Base-by-base conservation (phyloP, 2,797 vertebrate species). In the Podarcis lilfordi region DNA sequence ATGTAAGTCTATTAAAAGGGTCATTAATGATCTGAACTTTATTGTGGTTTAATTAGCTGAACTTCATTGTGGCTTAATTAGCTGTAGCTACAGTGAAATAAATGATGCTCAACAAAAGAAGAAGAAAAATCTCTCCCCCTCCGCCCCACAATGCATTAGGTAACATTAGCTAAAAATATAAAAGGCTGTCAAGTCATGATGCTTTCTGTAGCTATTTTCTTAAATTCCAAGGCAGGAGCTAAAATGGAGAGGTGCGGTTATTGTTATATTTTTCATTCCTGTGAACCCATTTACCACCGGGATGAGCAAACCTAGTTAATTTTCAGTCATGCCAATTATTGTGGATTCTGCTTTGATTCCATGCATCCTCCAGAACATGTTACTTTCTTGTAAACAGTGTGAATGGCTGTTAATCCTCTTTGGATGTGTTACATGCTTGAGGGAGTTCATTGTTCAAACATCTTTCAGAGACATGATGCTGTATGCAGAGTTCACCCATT, bases 1-100 rank as follows among this genome's bases (percentile, higher is more conserved):
- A 64, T 81, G 55, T 66, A 89, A 91, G 68, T 84, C 92, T 89
- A 84, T 91, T 80, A 83, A 81, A 92, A 94, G 91, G 74, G 23
- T 92, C 92, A 77, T 86, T 94, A 94, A 93, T 94, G 92, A 92
- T 90, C 91, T 87, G 68, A 81, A 92, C 91, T 93, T 94, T 84
- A 87, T 90, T 66, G 66, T 89, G 89, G 89, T 87, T 94, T 94
- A 95, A 93, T 95, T 95, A 95, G 85, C 91, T 87, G 61, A 81
- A 92, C 91, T 93, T 94, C 82, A 86, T 90, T 71, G 71, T 89
- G 88, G 89, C 88, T 94, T 94, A 95, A 93, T 95, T 95, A 95
- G 84, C 83, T 85, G 68, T 84, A 92, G 82, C 91, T 84, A 84
- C 82, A 90, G 88, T 0, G 13, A 91, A 89, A 86, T 90, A 93